Base-by-base conservation (phyloP, 2,888 invertebrate genomes). In the Drosophila subsilvestris region DNA sequence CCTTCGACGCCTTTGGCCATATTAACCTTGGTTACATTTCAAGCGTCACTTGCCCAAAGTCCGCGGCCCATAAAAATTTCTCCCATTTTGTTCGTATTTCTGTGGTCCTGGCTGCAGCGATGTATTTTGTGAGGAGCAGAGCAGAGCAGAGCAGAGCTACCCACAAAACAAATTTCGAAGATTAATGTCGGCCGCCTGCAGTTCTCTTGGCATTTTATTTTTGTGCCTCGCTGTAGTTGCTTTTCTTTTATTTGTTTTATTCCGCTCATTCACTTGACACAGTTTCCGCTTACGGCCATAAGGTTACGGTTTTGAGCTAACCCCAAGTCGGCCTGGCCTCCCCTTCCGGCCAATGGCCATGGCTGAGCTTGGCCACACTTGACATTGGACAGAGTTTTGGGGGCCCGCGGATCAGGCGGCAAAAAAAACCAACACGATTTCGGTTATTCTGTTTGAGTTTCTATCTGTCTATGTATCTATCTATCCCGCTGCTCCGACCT, bases 131-230 rank as follows among this genome's bases (percentile, higher is more conserved):
- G 60, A 27, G 37, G 22, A 29, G 20, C 43, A 20, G 63, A 44
- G 47, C 17, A 2, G 22, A 22, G 25, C 25, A 6, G 25, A 1
- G 25, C 25, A 25, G 25, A 25, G 32, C 56, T 66, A 59, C 37
- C 37, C 65, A 61, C 50, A 78, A 82, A 86, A 80, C 80, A 83
- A 86, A 83, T 80, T 86, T 76, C 58, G 60, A 83, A 79, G 79
- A 86, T 86, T 79, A 83, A 83, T 83, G 79, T 66, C 80, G 61
- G 45, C 17, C 55, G 65, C 65, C 55, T 65, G 65, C 66, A 67
- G 56, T 67, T 67, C 43, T 66, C 66, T 57, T 50, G 57, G 22
- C 66, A 44, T 66, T 32, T 50, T 10, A 18, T 62, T 62, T 63
- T 47, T 44, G 47, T 7, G 37, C 20, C 27, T 47, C 22, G 10